These are phyloP conservation scores for Oryzias melastigma DNA, from an alignment of 2,113 vertebrate species.

Conservation along the genomic window DNA sequence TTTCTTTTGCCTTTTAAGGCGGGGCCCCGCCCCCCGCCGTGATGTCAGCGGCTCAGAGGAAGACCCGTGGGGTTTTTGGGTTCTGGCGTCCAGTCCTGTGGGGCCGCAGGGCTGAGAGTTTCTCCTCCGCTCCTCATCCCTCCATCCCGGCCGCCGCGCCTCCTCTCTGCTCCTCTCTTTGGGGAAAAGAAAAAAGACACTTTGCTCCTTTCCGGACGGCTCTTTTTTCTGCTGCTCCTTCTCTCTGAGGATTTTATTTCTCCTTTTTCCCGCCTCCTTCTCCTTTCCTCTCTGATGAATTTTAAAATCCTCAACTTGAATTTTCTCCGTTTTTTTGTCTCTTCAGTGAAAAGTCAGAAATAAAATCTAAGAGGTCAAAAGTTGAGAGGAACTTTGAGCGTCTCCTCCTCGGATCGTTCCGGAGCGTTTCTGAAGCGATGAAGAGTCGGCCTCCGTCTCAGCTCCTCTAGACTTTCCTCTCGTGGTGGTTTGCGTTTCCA, in stretches of 20 bases:
- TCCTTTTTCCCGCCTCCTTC: conserved; percentile 21
- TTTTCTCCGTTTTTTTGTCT: neutral
- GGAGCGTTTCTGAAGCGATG: neutral
- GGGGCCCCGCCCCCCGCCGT: conserved; percentile 40
- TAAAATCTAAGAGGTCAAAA: conserved; percentile 24
- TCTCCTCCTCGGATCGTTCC: neutral
- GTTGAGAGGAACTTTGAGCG: conserved; percentile 22
- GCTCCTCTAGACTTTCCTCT: neutral
- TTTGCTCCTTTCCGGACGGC: conserved; percentile 36
- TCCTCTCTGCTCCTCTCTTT: conserved; percentile 46
- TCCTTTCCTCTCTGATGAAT: neutral
- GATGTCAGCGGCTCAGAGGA: conserved; percentile 55
- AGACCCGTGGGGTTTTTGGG: conserved; percentile 71
- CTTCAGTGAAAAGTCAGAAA: conserved; percentile 10
- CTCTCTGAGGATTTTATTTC: conserved; percentile 64
- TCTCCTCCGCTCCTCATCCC: conserved; percentile 59
- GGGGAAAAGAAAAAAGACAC: conserved; percentile 61
- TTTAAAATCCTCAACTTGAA: conserved; percentile 1
- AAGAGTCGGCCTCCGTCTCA: neutral
- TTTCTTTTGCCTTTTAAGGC: conserved; percentile 31
- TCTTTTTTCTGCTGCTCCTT: conserved; percentile 27
- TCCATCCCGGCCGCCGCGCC: conserved; percentile 40
- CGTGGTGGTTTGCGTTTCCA: neutral
- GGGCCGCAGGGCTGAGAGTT: conserved; percentile 70
- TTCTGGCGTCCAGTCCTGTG: conserved; percentile 69